Evolutionary conservation across 1,140 invertebrate genomes (phyloP).

Genomic region (Calliopsis andreniformis): DNA sequence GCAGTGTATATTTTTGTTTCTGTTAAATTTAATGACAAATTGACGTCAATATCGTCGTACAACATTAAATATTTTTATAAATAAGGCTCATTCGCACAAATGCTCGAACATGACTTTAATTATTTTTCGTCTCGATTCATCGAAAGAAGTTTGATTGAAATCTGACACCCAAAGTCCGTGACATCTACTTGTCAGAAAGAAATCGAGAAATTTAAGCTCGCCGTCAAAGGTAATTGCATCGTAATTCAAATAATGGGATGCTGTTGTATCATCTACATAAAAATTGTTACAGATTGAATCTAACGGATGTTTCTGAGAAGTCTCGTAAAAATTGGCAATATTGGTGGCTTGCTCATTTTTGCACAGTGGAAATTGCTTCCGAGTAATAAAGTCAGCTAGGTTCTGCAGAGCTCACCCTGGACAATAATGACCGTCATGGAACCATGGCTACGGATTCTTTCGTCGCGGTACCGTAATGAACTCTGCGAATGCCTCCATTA

Average conservation of each 20-base stretch:
- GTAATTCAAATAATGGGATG: too few relatives aligned
- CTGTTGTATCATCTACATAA: not conserved
- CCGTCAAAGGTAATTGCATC: not conserved
- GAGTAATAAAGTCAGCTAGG: conserved; percentile 26
- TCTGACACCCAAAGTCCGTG: too few relatives aligned
- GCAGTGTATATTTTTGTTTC: too few relatives aligned
- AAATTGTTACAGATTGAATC: not conserved
- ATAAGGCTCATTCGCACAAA: too few relatives aligned
- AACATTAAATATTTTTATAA: too few relatives aligned
- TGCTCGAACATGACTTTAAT: too few relatives aligned
- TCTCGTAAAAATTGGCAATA: not conserved
- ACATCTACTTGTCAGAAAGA: too few relatives aligned
- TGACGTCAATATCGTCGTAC: too few relatives aligned
- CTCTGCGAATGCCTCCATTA: conserved; percentile 13
- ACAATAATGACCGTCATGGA: conserved; percentile 32
- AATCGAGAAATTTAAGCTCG: too few relatives aligned
- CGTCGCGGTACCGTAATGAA: conserved; percentile 20
- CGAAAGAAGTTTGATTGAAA: too few relatives aligned
- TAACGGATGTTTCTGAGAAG: not conserved
- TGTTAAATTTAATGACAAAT: too few relatives aligned
- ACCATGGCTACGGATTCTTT: conserved; percentile 20
- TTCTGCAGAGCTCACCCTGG: conserved; percentile 20
- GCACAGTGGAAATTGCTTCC: conserved; percentile 9
- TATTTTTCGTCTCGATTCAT: too few relatives aligned
- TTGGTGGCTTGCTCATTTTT: not conserved